phyloP scores from a whole-genome alignment of 2,113 vertebrate genomes.

The Chunga burmeisteri region DNA sequence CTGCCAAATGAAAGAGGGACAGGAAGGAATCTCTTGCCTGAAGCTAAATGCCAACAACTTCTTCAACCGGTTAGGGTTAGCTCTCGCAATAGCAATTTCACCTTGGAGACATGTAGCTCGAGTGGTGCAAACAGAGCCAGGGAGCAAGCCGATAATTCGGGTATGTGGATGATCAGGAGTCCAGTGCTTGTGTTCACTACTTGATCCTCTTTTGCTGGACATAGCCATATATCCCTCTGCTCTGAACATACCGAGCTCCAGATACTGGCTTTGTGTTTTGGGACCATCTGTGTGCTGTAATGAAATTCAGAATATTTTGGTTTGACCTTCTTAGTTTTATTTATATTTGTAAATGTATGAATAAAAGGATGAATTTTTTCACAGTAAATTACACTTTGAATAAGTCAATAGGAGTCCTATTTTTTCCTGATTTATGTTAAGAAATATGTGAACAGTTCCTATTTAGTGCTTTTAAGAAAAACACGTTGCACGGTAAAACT shows the following conservation, averaged over 20 bases:
- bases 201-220: not conserved
- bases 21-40: not conserved
- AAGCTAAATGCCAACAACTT: not conserved
- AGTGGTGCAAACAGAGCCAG: not conserved
- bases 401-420: not conserved
- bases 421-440: not conserved
- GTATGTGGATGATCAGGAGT: not conserved
- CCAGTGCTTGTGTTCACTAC: not conserved
- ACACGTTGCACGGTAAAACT: not conserved
- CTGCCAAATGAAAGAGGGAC: not conserved
- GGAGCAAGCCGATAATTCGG: not conserved
- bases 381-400: not conserved
- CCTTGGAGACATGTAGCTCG: not conserved
- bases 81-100: not conserved
- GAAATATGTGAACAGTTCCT: not conserved
- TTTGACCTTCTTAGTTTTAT: not conserved
- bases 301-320: not conserved
- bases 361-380: rapidly evolving
- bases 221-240: not conserved
- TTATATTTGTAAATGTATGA: not conserved
- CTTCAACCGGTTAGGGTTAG: not conserved
- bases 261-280: not conserved
- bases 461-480: not conserved
- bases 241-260: not conserved
- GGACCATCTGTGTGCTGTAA: not conserved